Evolutionary conservation across 2,888 invertebrate species (phyloP).

Genomic region (Rhyacophila evoluta): DNA sequence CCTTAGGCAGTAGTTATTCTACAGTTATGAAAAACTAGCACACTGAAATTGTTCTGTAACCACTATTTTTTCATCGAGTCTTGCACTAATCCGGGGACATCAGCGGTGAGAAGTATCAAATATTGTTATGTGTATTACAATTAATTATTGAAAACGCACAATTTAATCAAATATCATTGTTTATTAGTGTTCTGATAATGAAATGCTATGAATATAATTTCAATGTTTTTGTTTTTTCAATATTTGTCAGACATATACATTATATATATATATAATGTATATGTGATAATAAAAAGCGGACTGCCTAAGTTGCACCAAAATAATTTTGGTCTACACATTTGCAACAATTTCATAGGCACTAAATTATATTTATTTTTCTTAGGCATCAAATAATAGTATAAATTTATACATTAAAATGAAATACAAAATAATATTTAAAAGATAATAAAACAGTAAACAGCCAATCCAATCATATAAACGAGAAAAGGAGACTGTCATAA

Average conservation of each 20-base stretch:
- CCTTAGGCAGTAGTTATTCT: no score
- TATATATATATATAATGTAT: no score
- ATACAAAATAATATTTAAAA: slow-evolving; percentile 6
- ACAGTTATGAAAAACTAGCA: no score
- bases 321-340: background rate
- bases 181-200: background rate
- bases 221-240: background rate
- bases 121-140: background rate
- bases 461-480: slow-evolving; percentile 14
- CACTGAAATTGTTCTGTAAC: no score
- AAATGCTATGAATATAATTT: slow-evolving; percentile 18
- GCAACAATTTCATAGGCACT: background rate
- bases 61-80: no score
- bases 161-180: background rate
- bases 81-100: no score
- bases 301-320: background rate
- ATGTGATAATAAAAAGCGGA: background rate
- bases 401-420: background rate
- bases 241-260: background rate
- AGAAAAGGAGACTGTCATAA: background rate
- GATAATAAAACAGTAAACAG: background rate
- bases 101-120: no score
- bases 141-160: background rate
- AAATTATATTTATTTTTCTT: background rate
- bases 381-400: background rate